phyloP scores from a whole-genome alignment of 2,797 vertebrate genomes.

The Petrocephalus schoutedeni region DNA sequence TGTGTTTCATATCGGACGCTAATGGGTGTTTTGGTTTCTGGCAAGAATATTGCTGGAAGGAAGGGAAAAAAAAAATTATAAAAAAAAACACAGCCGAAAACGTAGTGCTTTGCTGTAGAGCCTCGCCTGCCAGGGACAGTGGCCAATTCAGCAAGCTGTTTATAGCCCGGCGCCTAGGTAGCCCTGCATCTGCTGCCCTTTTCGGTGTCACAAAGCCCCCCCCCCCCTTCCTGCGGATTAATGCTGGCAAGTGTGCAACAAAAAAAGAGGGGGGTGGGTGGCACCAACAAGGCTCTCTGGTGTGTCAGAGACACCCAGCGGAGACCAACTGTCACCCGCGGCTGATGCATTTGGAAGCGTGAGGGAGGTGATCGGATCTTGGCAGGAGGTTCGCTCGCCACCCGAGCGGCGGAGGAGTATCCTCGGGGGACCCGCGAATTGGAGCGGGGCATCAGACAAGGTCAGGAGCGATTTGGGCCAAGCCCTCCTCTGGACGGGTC shows the following conservation, averaged over 20 bases:
- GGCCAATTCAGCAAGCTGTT: slow-evolving; percentile 15
- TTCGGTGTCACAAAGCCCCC: neutral
- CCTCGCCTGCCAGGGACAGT: neutral
- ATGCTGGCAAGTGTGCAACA: neutral
- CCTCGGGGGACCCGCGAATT: neutral
- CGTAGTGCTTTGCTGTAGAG: neutral
- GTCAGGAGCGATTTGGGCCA: neutral
- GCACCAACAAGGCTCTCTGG: neutral
- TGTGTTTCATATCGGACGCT: neutral
- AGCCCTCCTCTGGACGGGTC: neutral
- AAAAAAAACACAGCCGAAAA: neutral
- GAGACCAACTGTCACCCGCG: neutral
- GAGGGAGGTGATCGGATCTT: neutral
- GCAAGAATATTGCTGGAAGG: neutral
- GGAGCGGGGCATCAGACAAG: neutral
- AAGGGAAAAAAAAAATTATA: neutral
- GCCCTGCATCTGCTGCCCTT: neutral
- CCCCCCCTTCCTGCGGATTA: neutral
- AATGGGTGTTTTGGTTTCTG: slow-evolving; percentile 10
- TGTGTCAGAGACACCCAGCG: neutral
- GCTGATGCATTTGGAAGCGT: neutral
- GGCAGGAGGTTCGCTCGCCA: neutral
- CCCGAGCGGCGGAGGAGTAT: neutral
- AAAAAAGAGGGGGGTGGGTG: neutral
- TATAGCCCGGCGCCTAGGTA: neutral